Base-by-base conservation (phyloP, 2,797 vertebrate species). In the Amniataba percoides region DNA sequence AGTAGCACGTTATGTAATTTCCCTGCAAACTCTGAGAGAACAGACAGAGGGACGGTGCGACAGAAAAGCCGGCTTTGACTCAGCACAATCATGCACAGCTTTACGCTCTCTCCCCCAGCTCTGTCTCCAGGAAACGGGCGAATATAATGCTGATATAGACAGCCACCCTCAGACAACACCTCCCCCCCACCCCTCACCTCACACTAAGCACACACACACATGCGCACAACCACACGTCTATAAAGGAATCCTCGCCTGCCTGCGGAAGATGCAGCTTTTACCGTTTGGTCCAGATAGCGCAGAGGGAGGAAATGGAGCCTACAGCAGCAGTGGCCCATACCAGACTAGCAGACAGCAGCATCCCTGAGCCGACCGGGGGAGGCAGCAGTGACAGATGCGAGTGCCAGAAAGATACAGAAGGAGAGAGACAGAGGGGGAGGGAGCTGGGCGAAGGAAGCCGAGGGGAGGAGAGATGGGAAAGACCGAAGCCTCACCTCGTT, bases 261-360 rank as follows among this genome's bases (percentile, higher is more conserved):
- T 73, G 78, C 80, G 81, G 72, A 83, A 76, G 74, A 70, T 68
- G 1, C 83, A 80, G 77, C 48, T 68, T 90, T 95, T 97, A 98
- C 97, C 96, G 96, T 96, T 90, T 90, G 89, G 92, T 97, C 95
- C 95, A 94, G 89, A 94, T 95, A 95, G 90, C 87, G 94, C 87
- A 91, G 88, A 85, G 94, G 88, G 91, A 92, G 87, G 94, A 93
- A 79, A 88, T 90, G 92, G 88, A 90, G 88, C 89, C 93, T 94
- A 94, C 95, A 96, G 94, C 96, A 97, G 95, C 94, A 89, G 74
- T 95, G 96, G 93, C 96, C 96, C 97, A 93, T 92, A 81, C 80
- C 49, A 77, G 52, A 80, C 88, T 83, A 84, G 69, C 81, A 66
- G 72, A 76, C 70, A 63, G 85, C 89, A 88, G 90, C 93, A 94